Percentiles rank a stretch among this genome's conserved stretches.
phyloP scores from a whole-genome alignment of 2,888 invertebrate genomes.

The Plebejus argus region DNA sequence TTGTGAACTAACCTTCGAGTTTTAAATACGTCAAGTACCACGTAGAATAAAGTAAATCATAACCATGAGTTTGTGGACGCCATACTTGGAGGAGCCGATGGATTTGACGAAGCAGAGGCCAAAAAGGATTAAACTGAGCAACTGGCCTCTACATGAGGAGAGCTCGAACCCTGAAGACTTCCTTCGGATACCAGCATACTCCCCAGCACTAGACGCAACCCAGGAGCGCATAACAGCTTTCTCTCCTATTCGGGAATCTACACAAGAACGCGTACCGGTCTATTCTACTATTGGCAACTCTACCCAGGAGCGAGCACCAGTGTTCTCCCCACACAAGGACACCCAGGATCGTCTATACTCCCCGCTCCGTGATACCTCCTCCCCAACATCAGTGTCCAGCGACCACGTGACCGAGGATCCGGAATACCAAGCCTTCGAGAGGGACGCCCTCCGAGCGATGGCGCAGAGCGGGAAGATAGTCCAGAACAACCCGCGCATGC shows the following conservation, averaged over 20 bases:
- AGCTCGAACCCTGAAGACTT: neutral
- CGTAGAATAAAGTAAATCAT: neutral
- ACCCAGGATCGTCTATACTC: neutral
- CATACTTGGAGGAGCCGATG: slow-evolving; percentile 62
- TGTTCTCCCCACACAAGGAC: neutral
- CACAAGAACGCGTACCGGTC: neutral
- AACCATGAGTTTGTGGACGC: slow-evolving; percentile 66
- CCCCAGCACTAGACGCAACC: neutral
- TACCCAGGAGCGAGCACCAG: neutral
- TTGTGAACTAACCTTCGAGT: neutral
- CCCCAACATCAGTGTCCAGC: neutral
- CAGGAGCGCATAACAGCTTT: neutral
- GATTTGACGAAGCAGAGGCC: slow-evolving; percentile 53
- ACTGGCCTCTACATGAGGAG: neutral
- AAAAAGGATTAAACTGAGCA: neutral
- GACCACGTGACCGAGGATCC: slow-evolving; percentile 23
- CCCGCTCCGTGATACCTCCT: slow-evolving; percentile 20
- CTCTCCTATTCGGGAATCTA: neutral
- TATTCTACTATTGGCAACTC: neutral
- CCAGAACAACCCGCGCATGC: slow-evolving; percentile 31
- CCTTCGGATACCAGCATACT: neutral
- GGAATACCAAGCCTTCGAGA: slow-evolving; percentile 30
- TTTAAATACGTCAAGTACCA: neutral
- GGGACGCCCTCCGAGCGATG: slow-evolving; percentile 30
- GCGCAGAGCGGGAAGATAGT: slow-evolving; percentile 29